These are phyloP conservation scores for Amphipoea oculea DNA, from an alignment of 2,888 invertebrate species.

Conservation along the genomic window DNA sequence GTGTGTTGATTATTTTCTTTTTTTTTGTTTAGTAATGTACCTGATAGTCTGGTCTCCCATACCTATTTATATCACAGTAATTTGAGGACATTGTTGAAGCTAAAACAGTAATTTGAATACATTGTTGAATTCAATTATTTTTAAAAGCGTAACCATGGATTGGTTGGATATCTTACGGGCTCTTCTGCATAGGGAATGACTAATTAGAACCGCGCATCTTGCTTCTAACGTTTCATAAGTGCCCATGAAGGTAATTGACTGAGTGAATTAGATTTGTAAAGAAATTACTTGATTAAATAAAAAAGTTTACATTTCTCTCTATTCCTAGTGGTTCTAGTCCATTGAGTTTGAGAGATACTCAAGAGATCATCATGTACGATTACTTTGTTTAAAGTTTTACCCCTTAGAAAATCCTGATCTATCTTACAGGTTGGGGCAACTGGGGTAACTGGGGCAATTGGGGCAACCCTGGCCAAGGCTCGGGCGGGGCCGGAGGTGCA, in stretches of 20 bases:
- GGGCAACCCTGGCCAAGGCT: conserved; percentile 71
- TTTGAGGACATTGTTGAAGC: no score
- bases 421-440: conserved; percentile 76
- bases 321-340: no score
- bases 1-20: neutral
- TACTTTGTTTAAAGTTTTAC: neutral
- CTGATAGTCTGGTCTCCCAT: neutral
- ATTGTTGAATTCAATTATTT: neutral
- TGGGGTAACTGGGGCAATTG: conserved; percentile 85
- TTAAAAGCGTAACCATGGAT: neutral
- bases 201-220: neutral
- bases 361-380: no score
- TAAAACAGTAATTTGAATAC: neutral
- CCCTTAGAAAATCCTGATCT: neutral
- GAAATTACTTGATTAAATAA: no score
- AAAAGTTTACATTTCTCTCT: no score
- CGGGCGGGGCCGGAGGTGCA: conserved; percentile 40
- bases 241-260: neutral
- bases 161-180: neutral
- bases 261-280: neutral
- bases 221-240: no score
- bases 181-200: neutral
- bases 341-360: no score
- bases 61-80: neutral
- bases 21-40: neutral